Conservation (phyloP, 2,888 invertebrate genomes). For the Pyralis farinalis region DNA sequence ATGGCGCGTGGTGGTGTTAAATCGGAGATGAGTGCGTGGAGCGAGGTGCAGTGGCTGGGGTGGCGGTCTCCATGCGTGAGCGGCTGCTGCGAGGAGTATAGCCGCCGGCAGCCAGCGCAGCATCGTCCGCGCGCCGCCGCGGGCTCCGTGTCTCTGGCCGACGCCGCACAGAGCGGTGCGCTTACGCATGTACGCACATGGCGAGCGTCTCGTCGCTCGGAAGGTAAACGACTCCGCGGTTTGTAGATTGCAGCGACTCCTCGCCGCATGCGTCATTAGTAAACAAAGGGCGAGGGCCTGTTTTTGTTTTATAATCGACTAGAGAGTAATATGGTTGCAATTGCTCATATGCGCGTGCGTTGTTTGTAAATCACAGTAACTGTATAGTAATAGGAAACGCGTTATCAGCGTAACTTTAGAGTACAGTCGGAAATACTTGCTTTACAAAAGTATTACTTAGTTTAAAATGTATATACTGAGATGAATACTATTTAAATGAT, state of each 20-base stretch:
- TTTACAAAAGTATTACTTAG: too few relatives aligned
- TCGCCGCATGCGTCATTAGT: conserved; percentile 73
- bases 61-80: conserved; percentile 43
- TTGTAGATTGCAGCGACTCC: conserved; percentile 67
- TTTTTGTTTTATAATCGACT: conserved; percentile 59
- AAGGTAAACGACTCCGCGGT: conserved; percentile 77
- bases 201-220: conserved; percentile 71
- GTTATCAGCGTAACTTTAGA: background rate
- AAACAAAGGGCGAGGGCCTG: conserved; percentile 74
- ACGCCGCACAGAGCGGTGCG: conserved; percentile 48
- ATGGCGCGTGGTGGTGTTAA: conserved; percentile 35
- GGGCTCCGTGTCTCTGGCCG: conserved; percentile 58
- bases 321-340: conserved; percentile 36
- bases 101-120: conserved; percentile 66
- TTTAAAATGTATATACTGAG: too few relatives aligned
- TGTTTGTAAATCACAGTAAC: conserved; percentile 12
- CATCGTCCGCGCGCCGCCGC: conserved; percentile 71
- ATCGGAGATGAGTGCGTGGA: conserved; percentile 35
- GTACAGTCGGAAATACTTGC: background rate
- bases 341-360: conserved; percentile 12
- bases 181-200: conserved; percentile 74
- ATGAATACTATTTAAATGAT: too few relatives aligned
- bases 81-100: conserved; percentile 47
- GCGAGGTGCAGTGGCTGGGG: conserved; percentile 31
- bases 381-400: conserved; percentile 5